Evolutionary conservation across 2,797 vertebrate species (phyloP).

Genomic region (Erethizon dorsatum): DNA sequence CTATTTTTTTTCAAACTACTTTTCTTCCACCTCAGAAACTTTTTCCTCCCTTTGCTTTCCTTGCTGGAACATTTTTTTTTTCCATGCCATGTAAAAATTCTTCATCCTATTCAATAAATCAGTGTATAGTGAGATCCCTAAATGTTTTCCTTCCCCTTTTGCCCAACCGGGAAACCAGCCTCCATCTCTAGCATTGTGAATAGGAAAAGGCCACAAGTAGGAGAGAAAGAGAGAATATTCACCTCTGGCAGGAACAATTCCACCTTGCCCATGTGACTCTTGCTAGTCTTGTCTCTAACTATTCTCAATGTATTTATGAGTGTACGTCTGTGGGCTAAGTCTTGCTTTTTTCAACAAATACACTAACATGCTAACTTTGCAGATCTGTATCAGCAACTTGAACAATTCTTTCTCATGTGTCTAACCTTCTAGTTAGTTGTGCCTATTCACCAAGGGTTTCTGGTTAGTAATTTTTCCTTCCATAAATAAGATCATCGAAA

Average conservation of each 20-base stretch:
- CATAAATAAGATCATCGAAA: neutral
- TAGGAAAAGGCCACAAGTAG: neutral
- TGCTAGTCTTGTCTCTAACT: fast-evolving
- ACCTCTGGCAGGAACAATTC: neutral
- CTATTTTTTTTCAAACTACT: neutral
- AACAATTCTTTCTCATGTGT: neutral
- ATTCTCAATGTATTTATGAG: neutral
- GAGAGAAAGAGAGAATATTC: neutral
- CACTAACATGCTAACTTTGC: neutral
- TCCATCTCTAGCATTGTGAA: neutral
- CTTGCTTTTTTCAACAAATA: slow-evolving; percentile 25
- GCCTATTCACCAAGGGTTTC: neutral
- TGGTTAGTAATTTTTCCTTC: neutral
- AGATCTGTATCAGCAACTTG: neutral
- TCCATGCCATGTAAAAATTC: neutral
- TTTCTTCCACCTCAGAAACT: neutral
- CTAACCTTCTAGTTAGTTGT: neutral
- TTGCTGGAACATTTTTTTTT: neutral
- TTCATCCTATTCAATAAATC: slow-evolving; percentile 32
- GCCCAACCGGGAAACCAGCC: neutral
- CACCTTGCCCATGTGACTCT: neutral
- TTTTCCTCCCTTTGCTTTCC: neutral
- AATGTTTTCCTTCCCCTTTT: neutral
- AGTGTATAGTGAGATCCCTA: neutral
- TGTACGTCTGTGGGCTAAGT: neutral